Evolutionary conservation across 2,888 invertebrate species (phyloP).

Genomic region (Cantharis rufa): DNA sequence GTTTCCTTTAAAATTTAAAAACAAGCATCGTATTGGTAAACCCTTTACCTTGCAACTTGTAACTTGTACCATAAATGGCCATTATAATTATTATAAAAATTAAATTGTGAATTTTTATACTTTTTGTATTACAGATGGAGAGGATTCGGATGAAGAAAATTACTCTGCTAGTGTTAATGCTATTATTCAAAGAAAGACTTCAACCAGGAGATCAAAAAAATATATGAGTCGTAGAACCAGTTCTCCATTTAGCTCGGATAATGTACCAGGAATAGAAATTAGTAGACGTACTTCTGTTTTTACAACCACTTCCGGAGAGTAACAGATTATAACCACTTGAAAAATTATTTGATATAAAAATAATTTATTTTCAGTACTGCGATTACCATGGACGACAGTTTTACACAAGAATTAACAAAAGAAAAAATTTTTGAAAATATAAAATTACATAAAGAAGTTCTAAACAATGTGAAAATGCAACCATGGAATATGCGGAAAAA

Average conservation of each 20-base stretch:
- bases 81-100: too few relatives aligned
- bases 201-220: slow-evolving; percentile 71
- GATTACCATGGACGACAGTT: slow-evolving; percentile 75
- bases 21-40: too few relatives aligned
- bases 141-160: slow-evolving; percentile 77
- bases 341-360: neutral
- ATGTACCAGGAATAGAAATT: slow-evolving; percentile 49
- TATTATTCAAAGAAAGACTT: slow-evolving; percentile 79
- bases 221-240: slow-evolving; percentile 66
- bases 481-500: slow-evolving; percentile 84
- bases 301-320: slow-evolving; percentile 88
- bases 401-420: slow-evolving; percentile 67
- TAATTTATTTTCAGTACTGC: slow-evolving; percentile 64
- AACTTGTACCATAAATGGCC: too few relatives aligned
- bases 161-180: slow-evolving; percentile 86
- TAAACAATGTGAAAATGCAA: slow-evolving; percentile 83
- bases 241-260: slow-evolving; percentile 62
- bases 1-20: too few relatives aligned
- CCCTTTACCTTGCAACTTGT: too few relatives aligned
- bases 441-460: slow-evolving; percentile 87
- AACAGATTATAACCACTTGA: slow-evolving; percentile 47
- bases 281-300: slow-evolving; percentile 72
- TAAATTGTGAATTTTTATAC: too few relatives aligned
- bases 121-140: slow-evolving; percentile 40
- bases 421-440: slow-evolving; percentile 91